Conservation (phyloP, 2,888 invertebrate genomes). For the Emmelina monodactyla region DNA sequence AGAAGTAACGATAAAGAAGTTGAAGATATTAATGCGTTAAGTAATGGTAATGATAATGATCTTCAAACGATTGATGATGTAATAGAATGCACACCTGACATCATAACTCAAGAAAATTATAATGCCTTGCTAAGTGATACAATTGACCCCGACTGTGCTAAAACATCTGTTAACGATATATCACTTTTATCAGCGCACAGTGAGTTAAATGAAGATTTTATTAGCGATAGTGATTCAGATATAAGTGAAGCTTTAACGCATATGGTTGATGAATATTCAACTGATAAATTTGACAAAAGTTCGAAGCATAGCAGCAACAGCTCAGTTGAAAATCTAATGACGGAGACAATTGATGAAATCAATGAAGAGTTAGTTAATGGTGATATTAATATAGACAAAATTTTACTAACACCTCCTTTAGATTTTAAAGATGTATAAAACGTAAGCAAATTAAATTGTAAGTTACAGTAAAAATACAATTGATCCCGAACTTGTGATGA, state of each 20-base stretch:
- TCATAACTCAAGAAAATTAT: slow-evolving; percentile 9
- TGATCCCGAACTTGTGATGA: too few relatives aligned
- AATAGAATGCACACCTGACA: not conserved
- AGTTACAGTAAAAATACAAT: too few relatives aligned
- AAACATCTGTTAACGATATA: too few relatives aligned
- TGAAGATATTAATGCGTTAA: not conserved
- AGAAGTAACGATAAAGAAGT: not conserved
- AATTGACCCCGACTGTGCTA: not conserved
- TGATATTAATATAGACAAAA: not conserved
- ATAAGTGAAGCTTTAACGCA: slow-evolving; percentile 37
- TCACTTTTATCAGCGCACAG: not conserved
- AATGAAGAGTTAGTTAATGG: slow-evolving; percentile 24
- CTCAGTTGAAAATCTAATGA: slow-evolving; percentile 34
- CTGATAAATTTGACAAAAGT: slow-evolving; percentile 16
- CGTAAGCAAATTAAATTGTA: too few relatives aligned
- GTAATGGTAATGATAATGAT: not conserved
- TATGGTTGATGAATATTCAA: slow-evolving; percentile 33
- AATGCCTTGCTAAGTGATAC: slow-evolving; percentile 14
- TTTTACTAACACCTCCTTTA: not conserved
- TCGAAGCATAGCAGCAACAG: slow-evolving; percentile 17
- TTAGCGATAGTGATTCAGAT: slow-evolving; percentile 19
- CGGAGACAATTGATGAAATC: slow-evolving; percentile 40
- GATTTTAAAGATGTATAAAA: slow-evolving; percentile 3
- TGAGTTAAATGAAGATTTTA: slow-evolving; percentile 1
- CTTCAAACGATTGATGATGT: not conserved